Evolutionary conservation across 2,888 invertebrate species (phyloP).

Genomic region (Corythucha ciliata): DNA sequence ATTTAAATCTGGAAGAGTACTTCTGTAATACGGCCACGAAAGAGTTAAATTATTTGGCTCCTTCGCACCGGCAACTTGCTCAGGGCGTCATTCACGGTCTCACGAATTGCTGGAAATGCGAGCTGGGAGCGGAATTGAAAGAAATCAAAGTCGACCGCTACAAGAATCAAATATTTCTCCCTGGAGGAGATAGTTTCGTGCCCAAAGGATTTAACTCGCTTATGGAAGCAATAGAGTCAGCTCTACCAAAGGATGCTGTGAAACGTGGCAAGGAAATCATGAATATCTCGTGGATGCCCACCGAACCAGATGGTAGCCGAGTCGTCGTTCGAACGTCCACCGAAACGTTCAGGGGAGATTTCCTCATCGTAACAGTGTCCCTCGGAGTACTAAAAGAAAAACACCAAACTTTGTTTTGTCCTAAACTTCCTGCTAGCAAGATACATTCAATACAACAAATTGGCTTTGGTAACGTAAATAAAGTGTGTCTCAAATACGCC

Average conservation of each 20-base stretch:
- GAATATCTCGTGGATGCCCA: slow-evolving; percentile 51
- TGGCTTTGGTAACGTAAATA: slow-evolving; percentile 66
- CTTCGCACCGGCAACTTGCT: slow-evolving; percentile 49
- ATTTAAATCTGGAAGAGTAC: slow-evolving; percentile 2
- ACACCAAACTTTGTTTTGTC: slow-evolving; percentile 61
- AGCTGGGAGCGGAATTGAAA: slow-evolving; percentile 61
- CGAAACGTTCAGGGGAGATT: slow-evolving; percentile 61
- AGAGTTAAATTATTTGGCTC: slow-evolving; percentile 41
- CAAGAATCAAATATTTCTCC: slow-evolving; percentile 56
- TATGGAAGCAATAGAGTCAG: slow-evolving; percentile 54
- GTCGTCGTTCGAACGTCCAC: slow-evolving; percentile 60
- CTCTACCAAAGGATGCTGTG: slow-evolving; percentile 49
- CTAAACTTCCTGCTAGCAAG: slow-evolving; percentile 59
- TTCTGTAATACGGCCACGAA: slow-evolving; percentile 48
- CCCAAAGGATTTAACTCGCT: slow-evolving; percentile 59
- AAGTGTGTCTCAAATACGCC: slow-evolving; percentile 66
- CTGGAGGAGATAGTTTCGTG: slow-evolving; percentile 54
- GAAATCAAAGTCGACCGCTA: slow-evolving; percentile 53
- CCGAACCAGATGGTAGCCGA: slow-evolving; percentile 42
- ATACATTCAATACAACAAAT: slow-evolving; percentile 54
- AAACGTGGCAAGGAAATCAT: slow-evolving; percentile 60
- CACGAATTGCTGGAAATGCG: slow-evolving; percentile 52
- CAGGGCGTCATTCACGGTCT: slow-evolving; percentile 58
- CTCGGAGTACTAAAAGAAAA: slow-evolving; percentile 70
- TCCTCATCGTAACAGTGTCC: slow-evolving; percentile 66